Conservation (phyloP, 2,797 vertebrate species). For the Furcifer pardalis region DNA sequence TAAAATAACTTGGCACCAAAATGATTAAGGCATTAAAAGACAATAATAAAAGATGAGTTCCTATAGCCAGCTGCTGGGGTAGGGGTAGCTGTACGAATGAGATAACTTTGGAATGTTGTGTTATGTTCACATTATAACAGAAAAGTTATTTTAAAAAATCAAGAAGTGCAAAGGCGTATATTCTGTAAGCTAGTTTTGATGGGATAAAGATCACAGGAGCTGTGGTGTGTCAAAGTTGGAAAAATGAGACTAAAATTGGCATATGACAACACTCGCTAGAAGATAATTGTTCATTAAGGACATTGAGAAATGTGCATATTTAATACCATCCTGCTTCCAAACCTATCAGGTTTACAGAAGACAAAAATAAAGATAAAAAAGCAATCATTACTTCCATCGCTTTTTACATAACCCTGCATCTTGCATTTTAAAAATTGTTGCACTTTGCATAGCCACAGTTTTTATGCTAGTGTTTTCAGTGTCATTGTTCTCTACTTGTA, state of each 20-base stretch:
- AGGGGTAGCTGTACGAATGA: no score
- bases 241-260: neutral
- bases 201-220: neutral
- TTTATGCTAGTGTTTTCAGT: neutral
- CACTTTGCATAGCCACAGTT: neutral
- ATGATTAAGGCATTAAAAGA: no score
- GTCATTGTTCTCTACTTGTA: neutral
- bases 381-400: neutral
- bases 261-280: slow-evolving; percentile 1
- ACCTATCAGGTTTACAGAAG: neutral
- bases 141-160: no score
- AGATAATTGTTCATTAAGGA: slow-evolving; percentile 1
- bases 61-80: no score
- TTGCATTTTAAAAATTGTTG: neutral
- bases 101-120: neutral
- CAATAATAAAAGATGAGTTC: no score
- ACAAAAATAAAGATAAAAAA: neutral
- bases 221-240: neutral
- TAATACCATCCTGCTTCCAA: neutral
- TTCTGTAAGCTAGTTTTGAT: neutral
- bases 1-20: no score
- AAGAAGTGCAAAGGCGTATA: neutral
- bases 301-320: neutral
- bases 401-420: neutral
- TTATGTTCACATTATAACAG: neutral